A percentile compares a stretch with the other conserved stretches of the same genome.
These are phyloP conservation scores for Sminthurides aquaticus DNA, from an alignment of 2,888 invertebrate genomes.

Conservation along the genomic window DNA sequence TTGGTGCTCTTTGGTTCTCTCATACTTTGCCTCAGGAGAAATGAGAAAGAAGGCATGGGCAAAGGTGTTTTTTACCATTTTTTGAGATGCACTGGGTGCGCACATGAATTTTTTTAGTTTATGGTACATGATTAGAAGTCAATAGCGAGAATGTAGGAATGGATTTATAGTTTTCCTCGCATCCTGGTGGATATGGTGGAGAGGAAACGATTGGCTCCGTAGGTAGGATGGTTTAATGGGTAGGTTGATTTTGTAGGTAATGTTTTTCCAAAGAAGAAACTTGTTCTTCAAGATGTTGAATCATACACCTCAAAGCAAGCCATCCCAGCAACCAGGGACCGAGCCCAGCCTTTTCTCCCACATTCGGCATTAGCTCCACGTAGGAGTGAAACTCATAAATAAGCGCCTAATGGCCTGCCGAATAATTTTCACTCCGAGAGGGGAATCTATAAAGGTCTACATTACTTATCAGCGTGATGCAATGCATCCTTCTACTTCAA, in stretches of 20 bases:
- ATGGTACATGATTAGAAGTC: not conserved
- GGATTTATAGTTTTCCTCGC: not conserved
- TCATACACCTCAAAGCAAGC: slow-evolving; percentile 1
- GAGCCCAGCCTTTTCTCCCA: not conserved
- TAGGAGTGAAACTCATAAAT: slow-evolving; percentile 25
- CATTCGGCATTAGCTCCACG: not conserved
- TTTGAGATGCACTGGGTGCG: too few relatives aligned
- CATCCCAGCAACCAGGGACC: too few relatives aligned
- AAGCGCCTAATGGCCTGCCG: slow-evolving; percentile 27
- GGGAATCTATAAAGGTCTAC: slow-evolving; percentile 26
- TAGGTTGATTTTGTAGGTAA: slow-evolving; percentile 4
- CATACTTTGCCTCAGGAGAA: too few relatives aligned
- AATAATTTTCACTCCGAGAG: slow-evolving; percentile 29
- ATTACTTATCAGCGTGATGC: slow-evolving; percentile 33
- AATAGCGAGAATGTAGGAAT: not conserved
- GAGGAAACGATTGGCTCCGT: not conserved
- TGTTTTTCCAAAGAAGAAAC: slow-evolving; percentile 21
- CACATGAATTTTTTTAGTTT: not conserved
- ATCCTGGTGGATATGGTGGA: not conserved
- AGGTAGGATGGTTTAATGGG: not conserved
- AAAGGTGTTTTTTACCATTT: not conserved
- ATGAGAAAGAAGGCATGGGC: too few relatives aligned
- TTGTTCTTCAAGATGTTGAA: slow-evolving; percentile 8
- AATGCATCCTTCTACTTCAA: too few relatives aligned
- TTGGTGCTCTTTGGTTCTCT: too few relatives aligned